Evolutionary conservation across 1,140 invertebrate species (phyloP).

Genomic region (Apis florea): DNA sequence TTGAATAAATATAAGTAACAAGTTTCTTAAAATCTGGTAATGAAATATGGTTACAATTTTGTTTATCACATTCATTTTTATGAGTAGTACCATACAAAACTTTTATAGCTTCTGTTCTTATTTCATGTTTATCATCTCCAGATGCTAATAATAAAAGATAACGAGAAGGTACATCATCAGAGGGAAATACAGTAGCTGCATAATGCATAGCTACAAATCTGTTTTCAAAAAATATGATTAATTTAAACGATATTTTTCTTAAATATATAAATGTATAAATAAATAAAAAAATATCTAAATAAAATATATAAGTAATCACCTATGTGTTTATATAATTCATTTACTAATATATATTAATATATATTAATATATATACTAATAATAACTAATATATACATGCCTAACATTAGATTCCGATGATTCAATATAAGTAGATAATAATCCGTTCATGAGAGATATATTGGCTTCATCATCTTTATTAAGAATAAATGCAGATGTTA

Average conservation of each 20-base stretch:
- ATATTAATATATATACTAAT: too few species aligned
- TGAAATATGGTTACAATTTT: conserved; percentile 66
- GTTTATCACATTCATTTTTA: conserved; percentile 75
- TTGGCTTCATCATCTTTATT: conserved; percentile 70
- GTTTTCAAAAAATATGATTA: conserved; percentile 15
- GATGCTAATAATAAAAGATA: conserved; percentile 92
- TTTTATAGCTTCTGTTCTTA: conserved; percentile 87
- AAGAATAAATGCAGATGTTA: conserved; percentile 81
- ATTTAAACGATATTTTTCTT: conserved; percentile 82
- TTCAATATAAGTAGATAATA: conserved; percentile 78
- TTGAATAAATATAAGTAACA: conserved; percentile 84
- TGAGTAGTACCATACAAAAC: conserved; percentile 84
- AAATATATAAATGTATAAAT: not conserved
- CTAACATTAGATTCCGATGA: conserved; percentile 73
- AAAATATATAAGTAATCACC: too few species aligned
- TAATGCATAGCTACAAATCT: conserved; percentile 92
- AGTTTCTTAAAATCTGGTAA: conserved; percentile 83
- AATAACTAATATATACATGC: conserved; percentile 62
- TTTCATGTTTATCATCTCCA: conserved; percentile 91
- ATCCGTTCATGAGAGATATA: conserved; percentile 81
- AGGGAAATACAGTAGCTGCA: conserved; percentile 89
- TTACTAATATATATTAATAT: too few species aligned
- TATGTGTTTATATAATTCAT: conserved; percentile 43
- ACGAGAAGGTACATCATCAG: conserved; percentile 89
- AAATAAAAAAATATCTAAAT: too few species aligned